Evolutionary conservation across 2,113 vertebrate genomes (phyloP).

Genomic region (Morone saxatilis): DNA sequence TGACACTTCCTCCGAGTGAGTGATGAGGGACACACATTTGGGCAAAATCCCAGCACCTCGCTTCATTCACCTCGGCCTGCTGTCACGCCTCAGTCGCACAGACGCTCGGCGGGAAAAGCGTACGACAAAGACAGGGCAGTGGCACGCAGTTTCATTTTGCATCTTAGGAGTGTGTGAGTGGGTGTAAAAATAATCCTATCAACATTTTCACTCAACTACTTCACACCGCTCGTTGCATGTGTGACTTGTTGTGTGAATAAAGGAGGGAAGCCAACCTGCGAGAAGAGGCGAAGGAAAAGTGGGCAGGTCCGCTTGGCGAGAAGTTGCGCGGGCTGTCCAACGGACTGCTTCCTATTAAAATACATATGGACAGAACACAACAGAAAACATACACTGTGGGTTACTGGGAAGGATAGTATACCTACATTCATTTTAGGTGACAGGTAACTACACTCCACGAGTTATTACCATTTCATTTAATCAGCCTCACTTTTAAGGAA

Average conservation of each 20-base stretch:
- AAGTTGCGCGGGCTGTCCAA: conserved; percentile 95
- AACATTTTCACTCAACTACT: conserved; percentile 31
- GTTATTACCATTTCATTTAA: background rate
- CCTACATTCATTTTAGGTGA: background rate
- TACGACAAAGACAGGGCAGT: conserved; percentile 10
- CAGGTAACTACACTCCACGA: background rate
- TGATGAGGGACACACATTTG: conserved; percentile 52
- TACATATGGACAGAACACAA: conserved; percentile 40
- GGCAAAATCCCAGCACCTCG: conserved; percentile 35
- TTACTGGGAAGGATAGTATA: background rate
- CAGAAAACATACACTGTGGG: background rate
- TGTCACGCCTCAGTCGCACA: conserved; percentile 43
- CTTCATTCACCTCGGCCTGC: conserved; percentile 57
- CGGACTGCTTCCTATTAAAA: conserved; percentile 90
- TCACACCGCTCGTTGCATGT: background rate
- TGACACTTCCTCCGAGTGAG: conserved; percentile 61
- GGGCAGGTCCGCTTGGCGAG: conserved; percentile 92
- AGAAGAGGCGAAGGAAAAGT: conserved; percentile 95
- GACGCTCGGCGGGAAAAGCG: background rate
- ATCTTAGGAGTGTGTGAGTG: background rate
- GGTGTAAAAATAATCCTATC: conserved; percentile 43
- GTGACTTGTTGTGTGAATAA: conserved; percentile 43
- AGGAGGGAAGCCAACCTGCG: conserved; percentile 85
- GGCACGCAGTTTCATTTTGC: background rate
- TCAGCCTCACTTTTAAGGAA: background rate